Conservation (phyloP, 2,888 invertebrate species). For the Campoplex nolae region DNA sequence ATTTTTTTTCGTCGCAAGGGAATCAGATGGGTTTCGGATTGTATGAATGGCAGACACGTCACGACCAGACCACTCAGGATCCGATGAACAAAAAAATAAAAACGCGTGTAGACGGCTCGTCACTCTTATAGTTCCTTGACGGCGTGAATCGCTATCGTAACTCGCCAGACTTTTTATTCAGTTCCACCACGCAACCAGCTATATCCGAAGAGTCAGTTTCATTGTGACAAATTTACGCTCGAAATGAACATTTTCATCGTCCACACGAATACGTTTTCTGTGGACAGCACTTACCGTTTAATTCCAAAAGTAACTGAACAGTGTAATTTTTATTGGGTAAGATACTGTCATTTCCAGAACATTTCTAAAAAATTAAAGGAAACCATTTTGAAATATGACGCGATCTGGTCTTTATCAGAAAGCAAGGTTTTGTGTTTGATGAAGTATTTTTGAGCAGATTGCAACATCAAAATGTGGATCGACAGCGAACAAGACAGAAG, state of each 20-base stretch:
- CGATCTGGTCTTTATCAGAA: not conserved
- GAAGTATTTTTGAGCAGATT: not conserved
- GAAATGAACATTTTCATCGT: conserved; percentile 27
- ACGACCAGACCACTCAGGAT: conserved; percentile 26
- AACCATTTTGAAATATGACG: not conserved
- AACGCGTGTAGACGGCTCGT: not conserved
- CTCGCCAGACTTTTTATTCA: conserved; percentile 39
- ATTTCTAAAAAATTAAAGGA: not conserved
- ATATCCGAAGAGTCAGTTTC: conserved; percentile 5
- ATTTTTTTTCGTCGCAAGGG: conserved; percentile 7
- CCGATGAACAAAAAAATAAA: conserved; percentile 25
- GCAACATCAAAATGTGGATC: not conserved
- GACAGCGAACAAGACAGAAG: conserved; percentile 5
- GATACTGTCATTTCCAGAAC: too few species aligned
- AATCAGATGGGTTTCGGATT: not conserved
- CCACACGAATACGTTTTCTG: not conserved
- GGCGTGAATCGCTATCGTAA: conserved; percentile 6
- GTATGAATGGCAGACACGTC: conserved; percentile 21
- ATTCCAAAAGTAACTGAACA: not conserved
- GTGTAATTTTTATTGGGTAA: too few species aligned
- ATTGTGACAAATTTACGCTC: conserved; percentile 36
- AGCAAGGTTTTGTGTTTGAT: not conserved
- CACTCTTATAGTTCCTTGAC: conserved; percentile 23
- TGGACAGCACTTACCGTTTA: not conserved
- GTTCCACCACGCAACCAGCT: conserved; percentile 17